Conservation (phyloP, 2,888 invertebrate genomes). For the Tipula helvola region DNA sequence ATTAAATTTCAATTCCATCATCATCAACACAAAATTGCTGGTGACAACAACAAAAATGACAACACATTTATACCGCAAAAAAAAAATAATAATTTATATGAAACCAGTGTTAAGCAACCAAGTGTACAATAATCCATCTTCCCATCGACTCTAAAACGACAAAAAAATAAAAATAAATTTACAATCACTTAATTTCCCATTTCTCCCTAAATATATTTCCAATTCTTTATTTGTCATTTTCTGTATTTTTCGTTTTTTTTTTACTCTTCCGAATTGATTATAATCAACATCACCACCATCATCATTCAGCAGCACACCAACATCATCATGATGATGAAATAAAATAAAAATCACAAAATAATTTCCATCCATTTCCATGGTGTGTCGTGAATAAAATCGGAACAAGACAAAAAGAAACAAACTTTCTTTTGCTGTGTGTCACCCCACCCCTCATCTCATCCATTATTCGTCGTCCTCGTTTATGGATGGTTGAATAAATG, state of each 20-base stretch:
- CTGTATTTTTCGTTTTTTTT: neutral
- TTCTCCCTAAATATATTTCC: neutral
- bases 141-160: neutral
- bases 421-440: neutral
- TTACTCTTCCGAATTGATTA: neutral
- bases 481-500: neutral
- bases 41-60: neutral
- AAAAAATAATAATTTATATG: neutral
- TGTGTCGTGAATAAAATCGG: neutral
- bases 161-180: neutral
- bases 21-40: neutral
- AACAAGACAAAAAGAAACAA: neutral
- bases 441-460: neutral
- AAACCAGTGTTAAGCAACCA: neutral
- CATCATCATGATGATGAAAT: neutral
- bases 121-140: neutral
- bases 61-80: neutral
- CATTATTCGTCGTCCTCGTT: neutral
- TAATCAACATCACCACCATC: neutral
- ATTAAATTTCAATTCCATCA: neutral
- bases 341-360: neutral
- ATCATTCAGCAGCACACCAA: neutral
- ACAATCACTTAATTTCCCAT: constrained; percentile 4
- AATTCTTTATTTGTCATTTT: neutral
- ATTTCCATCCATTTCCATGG: neutral